These are phyloP conservation scores for Rambutsinella grinnellia DNA, from an alignment of 2,888 invertebrate species.

Conservation along the genomic window DNA sequence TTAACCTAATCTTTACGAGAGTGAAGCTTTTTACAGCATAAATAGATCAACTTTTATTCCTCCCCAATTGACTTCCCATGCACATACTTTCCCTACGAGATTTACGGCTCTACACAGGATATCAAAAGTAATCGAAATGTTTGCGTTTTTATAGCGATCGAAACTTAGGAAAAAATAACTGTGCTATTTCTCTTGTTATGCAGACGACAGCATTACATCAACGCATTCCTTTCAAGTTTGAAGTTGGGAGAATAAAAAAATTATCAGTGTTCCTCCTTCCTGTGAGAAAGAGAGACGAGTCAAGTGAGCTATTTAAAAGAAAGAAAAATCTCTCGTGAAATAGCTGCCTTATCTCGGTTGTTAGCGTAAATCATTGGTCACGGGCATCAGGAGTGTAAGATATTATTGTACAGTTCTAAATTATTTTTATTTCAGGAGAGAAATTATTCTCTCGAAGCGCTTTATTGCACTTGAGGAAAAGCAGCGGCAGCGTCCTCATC, in stretches of 20 bases:
- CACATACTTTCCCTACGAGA: not conserved
- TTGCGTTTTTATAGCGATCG: conserved; percentile 50
- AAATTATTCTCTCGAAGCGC: too few species aligned
- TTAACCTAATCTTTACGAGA: conserved; percentile 32
- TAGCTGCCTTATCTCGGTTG: conserved; percentile 42
- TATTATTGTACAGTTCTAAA: too few species aligned
- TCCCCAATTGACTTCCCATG: not conserved
- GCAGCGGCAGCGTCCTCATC: not conserved
- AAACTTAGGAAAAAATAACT: conserved; percentile 26
- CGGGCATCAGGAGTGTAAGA: conserved; percentile 35
- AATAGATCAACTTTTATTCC: too few species aligned
- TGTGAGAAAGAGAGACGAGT: too few species aligned
- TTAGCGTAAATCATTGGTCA: conserved; percentile 51
- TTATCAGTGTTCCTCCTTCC: too few species aligned
- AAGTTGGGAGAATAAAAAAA: not conserved
- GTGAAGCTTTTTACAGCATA: too few species aligned
- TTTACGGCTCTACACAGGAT: not conserved
- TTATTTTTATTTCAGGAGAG: too few species aligned
- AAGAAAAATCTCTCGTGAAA: conserved; percentile 27
- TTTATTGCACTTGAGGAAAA: too few species aligned
- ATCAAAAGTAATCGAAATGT: conserved; percentile 24
- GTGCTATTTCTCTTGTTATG: not conserved
- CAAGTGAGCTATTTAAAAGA: not conserved
- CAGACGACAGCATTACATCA: conserved; percentile 30
- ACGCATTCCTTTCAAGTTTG: conserved; percentile 1